phyloP scores from a whole-genome alignment of 2,113 vertebrate genomes.

The Oophaga pumilio region DNA sequence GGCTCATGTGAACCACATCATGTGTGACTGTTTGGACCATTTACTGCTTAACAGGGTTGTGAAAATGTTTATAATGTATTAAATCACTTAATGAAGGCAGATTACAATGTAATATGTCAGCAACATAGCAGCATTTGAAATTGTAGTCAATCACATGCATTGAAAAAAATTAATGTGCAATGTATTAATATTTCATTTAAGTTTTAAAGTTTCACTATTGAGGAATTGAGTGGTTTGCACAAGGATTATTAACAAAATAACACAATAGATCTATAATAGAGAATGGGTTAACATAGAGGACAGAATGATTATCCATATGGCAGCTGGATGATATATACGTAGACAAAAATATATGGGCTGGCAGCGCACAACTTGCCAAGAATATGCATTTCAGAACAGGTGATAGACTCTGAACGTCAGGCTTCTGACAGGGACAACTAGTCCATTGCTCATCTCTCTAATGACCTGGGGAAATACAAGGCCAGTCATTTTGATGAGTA shows the following conservation, averaged over 20 bases:
- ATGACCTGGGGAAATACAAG: conserved; percentile 51
- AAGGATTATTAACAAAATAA: not conserved
- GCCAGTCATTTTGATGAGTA: conserved; percentile 38
- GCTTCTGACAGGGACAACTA: conserved; percentile 38
- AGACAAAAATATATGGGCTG: conserved; percentile 29
- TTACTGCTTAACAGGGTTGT: not conserved
- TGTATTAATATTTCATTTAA: not conserved
- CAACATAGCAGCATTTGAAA: too few species aligned
- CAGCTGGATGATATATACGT: conserved; percentile 37
- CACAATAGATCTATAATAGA: not conserved
- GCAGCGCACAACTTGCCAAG: conserved; percentile 21
- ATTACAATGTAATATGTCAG: not conserved
- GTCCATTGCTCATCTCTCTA: conserved; percentile 36
- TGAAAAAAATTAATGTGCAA: too few species aligned
- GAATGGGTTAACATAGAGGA: conserved; percentile 8
- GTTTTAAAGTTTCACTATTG: not conserved
- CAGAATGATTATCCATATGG: conserved; percentile 54
- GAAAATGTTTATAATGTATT: not conserved
- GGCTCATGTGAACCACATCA: conserved; percentile 19
- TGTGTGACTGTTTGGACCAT: not conserved
- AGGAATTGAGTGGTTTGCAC: not conserved
- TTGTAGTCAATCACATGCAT: not conserved
- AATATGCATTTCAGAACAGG: conserved; percentile 55
- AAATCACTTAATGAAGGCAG: not conserved
- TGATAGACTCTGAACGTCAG: conserved; percentile 43